A percentile compares a stretch with the other conserved stretches of the same genome.
These are phyloP conservation scores for Marronus borbonicus DNA, from an alignment of 2,888 invertebrate genomes.

Conservation along the genomic window DNA sequence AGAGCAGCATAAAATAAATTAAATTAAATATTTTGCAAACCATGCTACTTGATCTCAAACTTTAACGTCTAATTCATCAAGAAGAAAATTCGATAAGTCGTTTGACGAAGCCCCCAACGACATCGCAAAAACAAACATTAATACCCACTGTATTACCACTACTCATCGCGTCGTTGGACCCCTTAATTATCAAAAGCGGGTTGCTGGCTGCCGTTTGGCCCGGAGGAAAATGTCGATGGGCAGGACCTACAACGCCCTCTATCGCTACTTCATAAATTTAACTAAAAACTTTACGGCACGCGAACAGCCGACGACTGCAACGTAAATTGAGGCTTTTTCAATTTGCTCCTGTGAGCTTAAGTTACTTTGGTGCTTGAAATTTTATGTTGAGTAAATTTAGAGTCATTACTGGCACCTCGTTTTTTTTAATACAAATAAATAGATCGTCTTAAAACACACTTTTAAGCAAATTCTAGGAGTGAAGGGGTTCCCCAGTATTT, in stretches of 20 bases:
- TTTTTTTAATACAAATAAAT: too few relatives aligned
- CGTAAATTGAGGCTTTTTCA: slow-evolving; percentile 12
- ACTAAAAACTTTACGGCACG: slow-evolving; percentile 3
- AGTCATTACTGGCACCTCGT: too few relatives aligned
- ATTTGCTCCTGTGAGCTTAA: neutral
- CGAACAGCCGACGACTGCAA: neutral
- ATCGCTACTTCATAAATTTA: slow-evolving; percentile 36
- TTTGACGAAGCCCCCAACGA: neutral
- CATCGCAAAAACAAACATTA: slow-evolving; percentile 1
- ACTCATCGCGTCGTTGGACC: neutral
- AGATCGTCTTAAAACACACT: too few relatives aligned
- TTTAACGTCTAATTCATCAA: too few relatives aligned
- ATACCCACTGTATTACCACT: neutral
- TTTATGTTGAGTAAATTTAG: too few relatives aligned
- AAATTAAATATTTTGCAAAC: too few relatives aligned
- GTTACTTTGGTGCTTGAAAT: neutral
- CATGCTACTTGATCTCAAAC: too few relatives aligned
- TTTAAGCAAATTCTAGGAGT: too few relatives aligned
- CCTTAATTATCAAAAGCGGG: slow-evolving; percentile 4
- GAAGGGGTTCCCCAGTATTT: too few relatives aligned
- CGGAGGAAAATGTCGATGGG: slow-evolving; percentile 16
- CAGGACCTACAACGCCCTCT: slow-evolving; percentile 28
- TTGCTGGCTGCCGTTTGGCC: slow-evolving; percentile 4
- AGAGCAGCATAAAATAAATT: too few relatives aligned
- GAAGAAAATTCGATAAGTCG: too few relatives aligned